Percentiles rank a stretch among this genome's conserved stretches.
These are phyloP conservation scores for Leiothrix lutea DNA, from an alignment of 2,113 vertebrate genomes.

Conservation along the genomic window DNA sequence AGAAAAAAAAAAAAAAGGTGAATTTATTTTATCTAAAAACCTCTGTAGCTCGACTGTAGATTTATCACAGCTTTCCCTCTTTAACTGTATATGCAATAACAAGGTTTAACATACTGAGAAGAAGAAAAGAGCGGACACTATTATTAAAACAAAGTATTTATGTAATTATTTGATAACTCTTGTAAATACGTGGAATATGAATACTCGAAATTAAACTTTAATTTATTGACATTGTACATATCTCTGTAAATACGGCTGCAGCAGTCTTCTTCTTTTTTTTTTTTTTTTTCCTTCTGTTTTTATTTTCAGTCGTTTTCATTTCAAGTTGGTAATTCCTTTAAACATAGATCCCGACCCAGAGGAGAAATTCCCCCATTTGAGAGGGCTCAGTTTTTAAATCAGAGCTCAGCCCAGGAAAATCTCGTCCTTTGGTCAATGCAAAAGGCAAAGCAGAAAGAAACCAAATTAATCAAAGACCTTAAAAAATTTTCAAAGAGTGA, in stretches of 20 bases:
- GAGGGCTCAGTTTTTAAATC: not conserved
- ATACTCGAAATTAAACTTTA: slow-evolving; percentile 94
- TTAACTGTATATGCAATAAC: slow-evolving; percentile 86
- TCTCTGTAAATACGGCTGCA: slow-evolving; percentile 87
- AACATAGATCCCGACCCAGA: not conserved
- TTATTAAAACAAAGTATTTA: slow-evolving; percentile 98
- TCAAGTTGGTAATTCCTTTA: slow-evolving; percentile 68
- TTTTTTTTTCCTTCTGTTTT: slow-evolving; percentile 69
- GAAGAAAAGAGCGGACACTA: slow-evolving; percentile 79
- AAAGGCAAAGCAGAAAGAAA: slow-evolving; percentile 10
- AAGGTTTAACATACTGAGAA: slow-evolving; percentile 81
- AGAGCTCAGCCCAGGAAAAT: not conserved
- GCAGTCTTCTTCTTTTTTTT: slow-evolving; percentile 74
- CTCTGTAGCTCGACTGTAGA: slow-evolving; percentile 60
- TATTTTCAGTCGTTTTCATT: slow-evolving; percentile 75
- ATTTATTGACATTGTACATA: slow-evolving; percentile 98
- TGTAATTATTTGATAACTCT: slow-evolving; percentile 99
- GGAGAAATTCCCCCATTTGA: not conserved
- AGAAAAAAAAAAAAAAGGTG: not conserved
- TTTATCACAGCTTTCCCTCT: slow-evolving; percentile 47
- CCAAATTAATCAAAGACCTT: not conserved
- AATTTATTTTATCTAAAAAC: slow-evolving; percentile 67
- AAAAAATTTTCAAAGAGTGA: not conserved
- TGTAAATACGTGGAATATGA: slow-evolving; percentile 97
- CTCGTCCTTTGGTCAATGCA: not conserved